These are phyloP conservation scores for Melanotaenia trifasciata DNA, from an alignment of 2,797 vertebrate genomes.

Conservation along the genomic window DNA sequence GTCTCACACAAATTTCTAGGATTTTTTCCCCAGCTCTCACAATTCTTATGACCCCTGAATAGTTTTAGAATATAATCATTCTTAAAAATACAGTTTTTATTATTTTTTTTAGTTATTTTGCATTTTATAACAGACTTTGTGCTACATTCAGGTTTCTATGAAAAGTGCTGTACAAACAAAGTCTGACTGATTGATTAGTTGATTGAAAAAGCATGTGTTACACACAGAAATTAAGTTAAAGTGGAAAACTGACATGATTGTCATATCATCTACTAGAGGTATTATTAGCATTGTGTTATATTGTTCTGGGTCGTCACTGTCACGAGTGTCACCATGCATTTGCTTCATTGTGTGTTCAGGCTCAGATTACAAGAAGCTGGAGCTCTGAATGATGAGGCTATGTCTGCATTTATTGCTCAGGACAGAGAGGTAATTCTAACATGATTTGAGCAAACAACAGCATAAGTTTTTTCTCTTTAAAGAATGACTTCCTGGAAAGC, in stretches of 20 bases:
- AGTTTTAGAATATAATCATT: too few relatives aligned
- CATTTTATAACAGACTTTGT: too few relatives aligned
- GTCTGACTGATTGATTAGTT: background rate
- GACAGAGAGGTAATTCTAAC: background rate
- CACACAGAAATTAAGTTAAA: slow-evolving; percentile 38
- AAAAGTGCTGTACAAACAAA: slow-evolving; percentile 19
- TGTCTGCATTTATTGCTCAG: slow-evolving; percentile 19
- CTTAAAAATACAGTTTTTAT: too few relatives aligned
- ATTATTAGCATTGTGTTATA: slow-evolving; percentile 43
- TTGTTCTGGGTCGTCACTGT: slow-evolving; percentile 42
- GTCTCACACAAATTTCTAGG: too few relatives aligned
- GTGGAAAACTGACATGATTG: slow-evolving; percentile 31
- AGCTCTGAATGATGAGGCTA: slow-evolving; percentile 21
- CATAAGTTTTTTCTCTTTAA: slow-evolving; percentile 21
- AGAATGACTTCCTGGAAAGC: slow-evolving; percentile 7
- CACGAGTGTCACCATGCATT: slow-evolving; percentile 42
- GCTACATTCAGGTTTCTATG: too few relatives aligned
- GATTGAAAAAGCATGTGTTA: too few relatives aligned
- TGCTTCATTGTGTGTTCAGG: slow-evolving; percentile 17
- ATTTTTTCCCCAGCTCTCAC: too few relatives aligned
- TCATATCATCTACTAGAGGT: slow-evolving; percentile 17
- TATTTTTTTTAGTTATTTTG: too few relatives aligned
- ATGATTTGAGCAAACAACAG: background rate
- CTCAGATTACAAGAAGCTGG: slow-evolving; percentile 14
- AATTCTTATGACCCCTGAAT: too few relatives aligned